Evolutionary conservation across 2,113 vertebrate species (phyloP).

Genomic region (Todiramphus saurophagus): DNA sequence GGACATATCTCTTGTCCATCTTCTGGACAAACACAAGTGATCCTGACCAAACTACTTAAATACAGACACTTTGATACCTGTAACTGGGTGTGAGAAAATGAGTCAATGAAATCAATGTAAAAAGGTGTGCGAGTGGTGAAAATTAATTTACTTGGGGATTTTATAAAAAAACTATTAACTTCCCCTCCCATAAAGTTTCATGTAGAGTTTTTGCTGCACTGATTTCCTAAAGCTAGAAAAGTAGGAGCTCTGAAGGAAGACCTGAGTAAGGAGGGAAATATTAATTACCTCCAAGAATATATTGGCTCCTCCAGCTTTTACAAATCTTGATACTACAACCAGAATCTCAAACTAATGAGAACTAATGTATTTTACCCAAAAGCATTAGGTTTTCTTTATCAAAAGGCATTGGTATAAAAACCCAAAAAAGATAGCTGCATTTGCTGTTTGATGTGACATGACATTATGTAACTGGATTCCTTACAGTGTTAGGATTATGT

Average conservation of each 20-base stretch:
- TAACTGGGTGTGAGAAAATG: accelerated
- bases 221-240: neutral
- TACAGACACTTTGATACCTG: neutral
- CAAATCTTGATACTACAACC: neutral
- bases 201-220: neutral
- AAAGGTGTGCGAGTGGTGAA: neutral
- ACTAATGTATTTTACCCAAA: neutral
- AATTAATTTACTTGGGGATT: neutral
- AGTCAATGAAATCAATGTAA: neutral
- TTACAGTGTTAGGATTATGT: neutral
- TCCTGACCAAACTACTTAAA: neutral
- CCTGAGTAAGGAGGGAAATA: neutral
- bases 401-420: neutral
- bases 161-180: neutral
- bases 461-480: neutral
- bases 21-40: neutral
- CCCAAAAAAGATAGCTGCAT: neutral
- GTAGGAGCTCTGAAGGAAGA: neutral
- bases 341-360: neutral
- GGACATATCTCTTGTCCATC: neutral
- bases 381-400: neutral
- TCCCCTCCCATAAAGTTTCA: neutral
- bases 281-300: neutral
- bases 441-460: neutral
- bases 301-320: neutral